phyloP scores from a whole-genome alignment of 1,140 invertebrate genomes.

The Palaemon carinicauda region DNA sequence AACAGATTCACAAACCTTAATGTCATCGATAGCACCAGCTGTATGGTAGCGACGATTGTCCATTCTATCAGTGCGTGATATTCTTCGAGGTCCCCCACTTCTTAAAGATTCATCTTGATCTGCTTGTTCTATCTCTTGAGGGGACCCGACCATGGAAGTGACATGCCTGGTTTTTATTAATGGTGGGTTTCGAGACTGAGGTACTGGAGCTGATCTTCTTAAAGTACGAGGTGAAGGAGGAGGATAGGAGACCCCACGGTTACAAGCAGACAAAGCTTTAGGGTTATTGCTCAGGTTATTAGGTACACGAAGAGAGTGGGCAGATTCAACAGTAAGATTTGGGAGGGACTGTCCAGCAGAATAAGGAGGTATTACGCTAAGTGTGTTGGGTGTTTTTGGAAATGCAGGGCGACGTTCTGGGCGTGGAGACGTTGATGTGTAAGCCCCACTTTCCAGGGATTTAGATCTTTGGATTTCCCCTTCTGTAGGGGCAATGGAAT shows the following conservation, averaged over 20 bases:
- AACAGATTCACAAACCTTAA: slow-evolving; percentile 67
- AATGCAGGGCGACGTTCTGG: slow-evolving; percentile 60
- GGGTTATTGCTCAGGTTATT: slow-evolving; percentile 29
- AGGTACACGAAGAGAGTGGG: slow-evolving; percentile 64
- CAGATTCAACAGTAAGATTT: slow-evolving; percentile 72
- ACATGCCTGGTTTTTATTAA: slow-evolving; percentile 75
- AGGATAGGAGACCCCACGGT: slow-evolving; percentile 77
- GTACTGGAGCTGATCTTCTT: slow-evolving; percentile 74
- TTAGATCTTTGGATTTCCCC: slow-evolving; percentile 45
- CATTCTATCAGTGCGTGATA: slow-evolving; percentile 67
- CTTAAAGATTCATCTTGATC: slow-evolving; percentile 61
- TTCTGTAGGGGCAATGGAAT: slow-evolving; percentile 40
- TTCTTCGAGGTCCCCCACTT: slow-evolving; percentile 65
- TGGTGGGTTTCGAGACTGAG: slow-evolving; percentile 76
- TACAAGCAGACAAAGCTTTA: slow-evolving; percentile 37
- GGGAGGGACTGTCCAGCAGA: slow-evolving; percentile 78
- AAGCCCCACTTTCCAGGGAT: slow-evolving; percentile 45
- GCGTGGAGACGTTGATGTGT: slow-evolving; percentile 24
- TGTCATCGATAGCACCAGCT: slow-evolving; percentile 74
- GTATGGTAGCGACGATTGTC: slow-evolving; percentile 72
- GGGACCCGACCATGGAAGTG: slow-evolving; percentile 58
- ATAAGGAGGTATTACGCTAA: slow-evolving; percentile 60
- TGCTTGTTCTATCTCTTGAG: slow-evolving; percentile 39
- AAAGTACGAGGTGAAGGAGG: slow-evolving; percentile 78
- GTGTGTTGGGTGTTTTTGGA: slow-evolving; percentile 60